Percentiles rank a stretch among this genome's conserved stretches.
phyloP scores from a whole-genome alignment of 2,797 vertebrate genomes.

The Peromyscus nudipes region DNA sequence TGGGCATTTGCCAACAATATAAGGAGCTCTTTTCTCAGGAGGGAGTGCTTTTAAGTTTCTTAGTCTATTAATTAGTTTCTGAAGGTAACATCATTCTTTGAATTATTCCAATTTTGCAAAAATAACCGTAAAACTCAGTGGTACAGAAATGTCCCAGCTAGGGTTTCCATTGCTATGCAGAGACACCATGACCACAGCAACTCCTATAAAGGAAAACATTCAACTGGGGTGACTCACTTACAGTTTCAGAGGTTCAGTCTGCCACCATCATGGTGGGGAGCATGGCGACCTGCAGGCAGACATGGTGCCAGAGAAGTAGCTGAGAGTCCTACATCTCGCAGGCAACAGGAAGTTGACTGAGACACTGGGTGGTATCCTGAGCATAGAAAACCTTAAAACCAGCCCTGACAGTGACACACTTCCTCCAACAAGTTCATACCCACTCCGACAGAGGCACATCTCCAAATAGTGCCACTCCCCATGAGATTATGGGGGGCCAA shows the following conservation, averaged over 20 bases:
- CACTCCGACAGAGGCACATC: background rate
- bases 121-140: constrained; percentile 9
- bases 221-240: background rate
- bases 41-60: constrained; percentile 70
- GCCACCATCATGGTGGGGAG: background rate
- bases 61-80: constrained; percentile 73
- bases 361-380: background rate
- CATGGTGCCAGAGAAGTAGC: background rate
- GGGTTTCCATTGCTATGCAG: background rate
- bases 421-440: background rate
- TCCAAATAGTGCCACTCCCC: background rate
- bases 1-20: constrained; percentile 19
- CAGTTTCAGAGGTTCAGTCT: background rate
- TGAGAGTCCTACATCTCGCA: background rate
- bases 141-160: background rate
- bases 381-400: background rate
- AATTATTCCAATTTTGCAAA: constrained; percentile 34
- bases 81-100: constrained; percentile 51
- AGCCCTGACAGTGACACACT: accelerated
- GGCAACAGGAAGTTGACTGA: background rate
- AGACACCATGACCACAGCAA: background rate
- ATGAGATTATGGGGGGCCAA: background rate
- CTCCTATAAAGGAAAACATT: background rate
- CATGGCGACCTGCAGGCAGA: background rate
- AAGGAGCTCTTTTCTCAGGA: constrained; percentile 17